These are phyloP conservation scores for Toxotes lorentzi DNA, from an alignment of 2,797 vertebrate species.

Conservation along the genomic window DNA sequence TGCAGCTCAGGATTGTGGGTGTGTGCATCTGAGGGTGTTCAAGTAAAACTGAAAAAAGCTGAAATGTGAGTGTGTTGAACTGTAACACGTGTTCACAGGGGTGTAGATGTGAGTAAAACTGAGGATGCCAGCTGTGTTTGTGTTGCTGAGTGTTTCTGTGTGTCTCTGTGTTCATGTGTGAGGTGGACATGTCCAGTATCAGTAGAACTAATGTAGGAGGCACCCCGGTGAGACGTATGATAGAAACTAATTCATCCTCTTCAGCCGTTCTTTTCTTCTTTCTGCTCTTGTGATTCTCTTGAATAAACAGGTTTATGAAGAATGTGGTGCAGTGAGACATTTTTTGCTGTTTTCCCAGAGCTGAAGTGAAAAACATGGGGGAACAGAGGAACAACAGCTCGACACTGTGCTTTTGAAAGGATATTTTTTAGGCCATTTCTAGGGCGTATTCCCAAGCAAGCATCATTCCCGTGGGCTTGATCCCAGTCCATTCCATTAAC, in stretches of 20 bases:
- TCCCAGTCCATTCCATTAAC: constrained; percentile 48
- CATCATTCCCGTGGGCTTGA: background rate
- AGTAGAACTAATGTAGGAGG: too few relatives aligned
- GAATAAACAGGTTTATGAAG: background rate
- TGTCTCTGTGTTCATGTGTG: background rate
- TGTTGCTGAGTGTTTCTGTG: background rate
- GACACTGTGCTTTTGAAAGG: background rate
- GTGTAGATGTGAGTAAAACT: too few relatives aligned
- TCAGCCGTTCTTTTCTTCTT: too few relatives aligned
- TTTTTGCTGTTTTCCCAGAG: background rate
- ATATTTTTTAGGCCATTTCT: background rate
- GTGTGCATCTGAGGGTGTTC: background rate
- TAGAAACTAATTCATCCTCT: too few relatives aligned
- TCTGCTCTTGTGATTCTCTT: background rate
- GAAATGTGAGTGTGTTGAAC: background rate
- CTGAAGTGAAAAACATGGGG: background rate
- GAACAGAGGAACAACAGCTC: background rate
- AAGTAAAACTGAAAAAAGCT: background rate
- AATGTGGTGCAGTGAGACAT: background rate
- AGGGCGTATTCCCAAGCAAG: background rate
- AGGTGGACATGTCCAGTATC: too few relatives aligned
- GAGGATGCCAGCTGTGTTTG: background rate
- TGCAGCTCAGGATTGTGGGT: background rate
- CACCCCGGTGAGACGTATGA: too few relatives aligned
- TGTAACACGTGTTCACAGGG: background rate